Conservation (phyloP, 2,888 invertebrate species). For the Cephus pulcher region DNA sequence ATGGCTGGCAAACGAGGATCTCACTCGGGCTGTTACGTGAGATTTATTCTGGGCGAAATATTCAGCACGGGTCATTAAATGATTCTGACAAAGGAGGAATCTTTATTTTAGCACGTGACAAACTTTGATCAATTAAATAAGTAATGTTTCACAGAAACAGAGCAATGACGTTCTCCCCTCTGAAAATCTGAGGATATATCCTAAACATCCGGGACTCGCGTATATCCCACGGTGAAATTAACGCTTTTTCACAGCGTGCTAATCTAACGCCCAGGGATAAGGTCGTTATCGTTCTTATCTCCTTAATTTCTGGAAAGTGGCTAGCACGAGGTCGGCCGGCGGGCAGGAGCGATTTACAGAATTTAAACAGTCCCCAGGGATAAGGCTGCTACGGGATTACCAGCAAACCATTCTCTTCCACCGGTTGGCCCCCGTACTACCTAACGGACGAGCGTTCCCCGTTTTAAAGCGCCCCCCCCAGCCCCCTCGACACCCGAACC, state of each 20-base stretch:
- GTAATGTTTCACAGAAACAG: background rate
- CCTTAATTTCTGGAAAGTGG: slow-evolving; percentile 49
- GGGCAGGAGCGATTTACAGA: slow-evolving; percentile 56
- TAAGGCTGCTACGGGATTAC: slow-evolving; percentile 56
- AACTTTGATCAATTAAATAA: background rate
- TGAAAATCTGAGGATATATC: background rate
- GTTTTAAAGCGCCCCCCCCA: background rate
- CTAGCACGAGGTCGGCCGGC: slow-evolving; percentile 18
- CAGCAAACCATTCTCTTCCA: slow-evolving; percentile 21
- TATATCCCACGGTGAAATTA: background rate
- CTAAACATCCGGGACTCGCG: background rate
- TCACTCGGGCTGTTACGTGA: slow-evolving; percentile 58
- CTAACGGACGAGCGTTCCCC: background rate
- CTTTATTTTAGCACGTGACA: background rate
- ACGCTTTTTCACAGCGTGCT: background rate
- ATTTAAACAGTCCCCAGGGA: slow-evolving; percentile 63
- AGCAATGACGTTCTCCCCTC: background rate
- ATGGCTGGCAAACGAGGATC: slow-evolving; percentile 62
- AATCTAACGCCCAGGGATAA: slow-evolving; percentile 27
- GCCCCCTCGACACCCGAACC: background rate
- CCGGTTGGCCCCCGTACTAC: background rate
- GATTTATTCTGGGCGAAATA: slow-evolving; percentile 65
- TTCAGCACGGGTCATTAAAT: slow-evolving; percentile 57
- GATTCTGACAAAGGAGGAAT: slow-evolving; percentile 30
- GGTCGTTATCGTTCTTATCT: slow-evolving; percentile 52